Evolutionary conservation across 2,113 vertebrate genomes (phyloP), one percentile per base, ranked within the genome.

Genomic region (Capreolus pygargus): DNA sequence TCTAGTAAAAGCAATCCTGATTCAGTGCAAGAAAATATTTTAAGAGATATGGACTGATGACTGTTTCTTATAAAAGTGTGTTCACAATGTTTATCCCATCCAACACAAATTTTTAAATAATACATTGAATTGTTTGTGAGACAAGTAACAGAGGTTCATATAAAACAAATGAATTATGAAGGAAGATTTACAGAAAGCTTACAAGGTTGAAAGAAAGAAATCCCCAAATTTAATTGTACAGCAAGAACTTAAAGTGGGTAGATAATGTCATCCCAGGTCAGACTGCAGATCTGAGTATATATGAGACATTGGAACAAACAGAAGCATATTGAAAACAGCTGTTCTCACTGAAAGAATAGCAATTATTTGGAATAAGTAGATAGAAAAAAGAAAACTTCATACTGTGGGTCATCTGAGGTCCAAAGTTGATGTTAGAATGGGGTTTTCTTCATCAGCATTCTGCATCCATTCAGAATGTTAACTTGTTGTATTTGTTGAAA

Each of bases 271-370:
- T 33, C 27, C 50, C 55, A 90, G 89, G 74, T 96, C 89, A 98
- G 54, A n/a, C 61, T 52, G 27, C 54, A 86, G 70, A 79, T 84
- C 64, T 96, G 54, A 89, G 30, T 50, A 61, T 57, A 86, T 28
- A 85, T 0, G 3, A 92, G 61, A 91, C 17, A 21, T 5, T 93
- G 36, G 43, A 91, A 95, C 58, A 97, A 97, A 86, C 23, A 82
- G 70, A 94, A 96, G 55, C 6, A 50, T 95, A 85, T 36, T 95
- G 50, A 90, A 98, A 96, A 95, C 95, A 96, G 89, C 94, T 97
- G 86, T 33, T 93, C 91, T 94, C 57, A 21, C 25, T 67, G 43
- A 86, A 76, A 94, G 74, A 94, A 90, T 30, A 93, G 76, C 54
- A 67, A 94, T 92, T 95, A 79, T 88, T 83, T 96, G 58, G 52